Base-by-base conservation (phyloP, 2,113 vertebrate genomes). In the Siniperca chuatsi region DNA sequence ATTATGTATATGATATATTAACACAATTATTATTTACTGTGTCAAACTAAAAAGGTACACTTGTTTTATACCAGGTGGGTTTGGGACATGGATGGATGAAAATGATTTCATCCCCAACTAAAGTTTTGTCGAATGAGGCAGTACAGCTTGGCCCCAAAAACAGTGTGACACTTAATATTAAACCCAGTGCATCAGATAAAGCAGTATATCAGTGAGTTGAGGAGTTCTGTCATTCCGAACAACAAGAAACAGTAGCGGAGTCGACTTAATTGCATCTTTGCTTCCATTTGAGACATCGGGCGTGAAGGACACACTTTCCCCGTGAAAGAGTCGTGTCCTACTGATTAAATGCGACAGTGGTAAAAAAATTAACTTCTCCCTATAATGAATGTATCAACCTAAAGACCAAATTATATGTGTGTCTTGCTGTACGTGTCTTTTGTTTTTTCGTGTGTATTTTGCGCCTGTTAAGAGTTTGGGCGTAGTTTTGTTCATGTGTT, bases 401-500 rank as follows among this genome's bases (percentile, higher is more conserved):
- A 4, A 86, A 92, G 89, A 92, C 93, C 93, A 93, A 93, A 93
- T 77, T 23, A 37, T 21, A 6, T 15, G 11, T 71, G 70, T 81
- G 65, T 86, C 2, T 73, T 42, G 13, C 16, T 66, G 11, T 55
- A 2, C 1, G 16, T 85, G 25, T 78, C 3, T 75, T 60, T 21
- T 21, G 9, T 52, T 61, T 37, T 8, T 4, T 48, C 0, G 8
- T 60, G 50, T 87, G 76, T 81, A n/a, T 54, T 40, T 62, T 54
- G 72, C 90, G 85, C 77, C 84, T 79, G 42, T 60, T 54, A 54
- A 42, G 50, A 20, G n/a, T 72, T 70, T 23, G 50, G 6, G 18
- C 86, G 68, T 65, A 12, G 11, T 54, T 55, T 18, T 76, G n/a
- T 60, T 75, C 2, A 10, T 1, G 37, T 60, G 33, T 83, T 52